Evolutionary conservation across 2,888 invertebrate species (phyloP), one percentile per base, ranked within the genome.

Genomic region (Sericinus montela): DNA sequence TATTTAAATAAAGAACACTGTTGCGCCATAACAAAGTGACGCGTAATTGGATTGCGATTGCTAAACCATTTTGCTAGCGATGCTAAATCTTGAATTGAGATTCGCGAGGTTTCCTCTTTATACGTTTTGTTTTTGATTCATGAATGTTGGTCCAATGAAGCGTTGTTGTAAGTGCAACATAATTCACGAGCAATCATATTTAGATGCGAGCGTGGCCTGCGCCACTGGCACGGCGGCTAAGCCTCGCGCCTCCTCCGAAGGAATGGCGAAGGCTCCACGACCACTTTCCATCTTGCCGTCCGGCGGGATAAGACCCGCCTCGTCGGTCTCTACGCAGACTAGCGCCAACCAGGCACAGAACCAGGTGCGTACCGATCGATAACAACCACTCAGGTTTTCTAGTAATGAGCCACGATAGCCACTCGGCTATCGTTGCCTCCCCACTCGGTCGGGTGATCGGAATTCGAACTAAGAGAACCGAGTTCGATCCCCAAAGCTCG

Each of bases 301-400:
- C 0, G 65, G 76, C 81, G 80, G 80, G 80, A 84, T 94, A 56
- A 90, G 96, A 42, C 95, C 96, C 0, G 86, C 94, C 89, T 93
- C 95, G 60, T 95, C 95, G 0, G 96, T 96, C 9, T 95, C 96
- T 5, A 96, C 96, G 0, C 96, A 96, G 78, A 96, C 96, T 19
- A 83, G 63, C 49, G 69, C 84, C 6, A 91, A 89, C 43, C 92
- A 91, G 68, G 79, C 90, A 0, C 86, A 84, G 55, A 77, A 71
- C 51, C 91, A 91, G 71, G 91, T 90, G 67, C 59, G 68, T 61
- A 4, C 11, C 5, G 5, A 19, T 19, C n/a, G n/a, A n/a, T n/a
- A n/a, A n/a, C n/a, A n/a, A n/a, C n/a, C n/a, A n/a, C n/a, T n/a
- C n/a, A n/a, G n/a, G n/a, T n/a, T n/a, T n/a, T n/a, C n/a, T n/a